Evolutionary conservation across 2,797 vertebrate species (phyloP).

Genomic region (Glossophaga mutica): DNA sequence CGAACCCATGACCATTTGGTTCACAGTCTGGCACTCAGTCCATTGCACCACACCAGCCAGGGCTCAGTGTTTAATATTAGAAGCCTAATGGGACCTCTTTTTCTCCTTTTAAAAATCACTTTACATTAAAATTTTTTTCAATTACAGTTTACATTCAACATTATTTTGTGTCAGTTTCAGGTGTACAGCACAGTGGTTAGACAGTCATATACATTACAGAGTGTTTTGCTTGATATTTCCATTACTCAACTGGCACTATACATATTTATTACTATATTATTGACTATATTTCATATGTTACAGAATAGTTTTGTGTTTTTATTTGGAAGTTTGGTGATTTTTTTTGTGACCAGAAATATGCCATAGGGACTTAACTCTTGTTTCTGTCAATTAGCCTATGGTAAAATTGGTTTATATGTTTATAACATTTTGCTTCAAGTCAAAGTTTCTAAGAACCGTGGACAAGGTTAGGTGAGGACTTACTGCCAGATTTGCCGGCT

Average conservation of each 20-base stretch:
- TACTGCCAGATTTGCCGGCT: not conserved
- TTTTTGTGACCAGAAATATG: not conserved
- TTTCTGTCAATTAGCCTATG: not conserved
- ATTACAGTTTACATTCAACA: not conserved
- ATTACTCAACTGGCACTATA: not conserved
- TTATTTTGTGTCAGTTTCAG: not conserved
- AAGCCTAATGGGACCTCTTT: not conserved
- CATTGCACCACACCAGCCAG: too few species aligned
- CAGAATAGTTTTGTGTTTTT: not conserved
- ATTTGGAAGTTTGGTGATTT: not conserved
- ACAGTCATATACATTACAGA: not conserved
- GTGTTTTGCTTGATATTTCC: not conserved
- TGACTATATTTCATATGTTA: not conserved
- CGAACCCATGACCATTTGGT: too few species aligned
- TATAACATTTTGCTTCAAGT: not conserved
- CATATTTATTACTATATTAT: not conserved
- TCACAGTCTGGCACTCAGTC: too few species aligned
- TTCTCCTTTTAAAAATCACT: not conserved
- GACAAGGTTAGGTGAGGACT: not conserved
- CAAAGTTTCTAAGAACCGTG: not conserved
- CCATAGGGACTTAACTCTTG: not conserved
- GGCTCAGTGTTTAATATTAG: not conserved
- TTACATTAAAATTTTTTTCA: not conserved
- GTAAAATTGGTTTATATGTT: not conserved
- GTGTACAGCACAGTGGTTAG: not conserved